Evolutionary conservation across 2,888 invertebrate species (phyloP), one percentile per base, ranked within the genome.

Genomic region (Ramazzottius varieornatus): DNA sequence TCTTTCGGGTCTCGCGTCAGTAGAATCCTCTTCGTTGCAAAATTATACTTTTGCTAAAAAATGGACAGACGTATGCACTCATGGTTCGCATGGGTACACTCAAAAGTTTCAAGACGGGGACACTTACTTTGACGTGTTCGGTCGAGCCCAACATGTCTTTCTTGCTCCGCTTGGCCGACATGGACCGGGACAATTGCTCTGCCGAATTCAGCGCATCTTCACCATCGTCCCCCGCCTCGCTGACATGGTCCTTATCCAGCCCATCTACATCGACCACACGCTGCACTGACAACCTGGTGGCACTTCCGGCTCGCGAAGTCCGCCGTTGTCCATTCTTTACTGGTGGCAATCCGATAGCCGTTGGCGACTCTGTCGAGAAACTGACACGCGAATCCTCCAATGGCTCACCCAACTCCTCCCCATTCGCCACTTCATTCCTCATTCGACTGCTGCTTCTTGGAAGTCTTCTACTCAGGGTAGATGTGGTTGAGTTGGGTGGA

Each of bases 1-100:
- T 81, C 81, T 70, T 80, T 80, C 16, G 81, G 80, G 68, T 81
- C 79, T 67, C 80, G 71, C 2, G 80, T 81, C 46, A 82, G 73
- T 65, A 82, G 74, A 66, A 81, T 78, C 66, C 80, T 72, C 71
- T 82, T 82, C 34, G 80, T 78, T 46, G 78, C 76, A 71, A 78
- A 79, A 65, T 73, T 72, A 72, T 80, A 79, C 67, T 73, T 70
- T 29, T 8, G 54, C 54, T 54, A 29, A 40, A 40, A 40, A 40
- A n/a, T n/a, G n/a, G n/a, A n/a, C n/a, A n/a, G n/a, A n/a, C n/a
- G n/a, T n/a, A n/a, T n/a, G n/a, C n/a, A n/a, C n/a, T n/a, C n/a
- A n/a, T n/a, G n/a, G n/a, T n/a, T n/a, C n/a, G n/a, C n/a, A n/a
- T n/a, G n/a, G n/a, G n/a, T n/a, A n/a, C n/a, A n/a, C n/a, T n/a